Conservation (phyloP, 2,888 invertebrate species). For the Eupithecia subfuscata region DNA sequence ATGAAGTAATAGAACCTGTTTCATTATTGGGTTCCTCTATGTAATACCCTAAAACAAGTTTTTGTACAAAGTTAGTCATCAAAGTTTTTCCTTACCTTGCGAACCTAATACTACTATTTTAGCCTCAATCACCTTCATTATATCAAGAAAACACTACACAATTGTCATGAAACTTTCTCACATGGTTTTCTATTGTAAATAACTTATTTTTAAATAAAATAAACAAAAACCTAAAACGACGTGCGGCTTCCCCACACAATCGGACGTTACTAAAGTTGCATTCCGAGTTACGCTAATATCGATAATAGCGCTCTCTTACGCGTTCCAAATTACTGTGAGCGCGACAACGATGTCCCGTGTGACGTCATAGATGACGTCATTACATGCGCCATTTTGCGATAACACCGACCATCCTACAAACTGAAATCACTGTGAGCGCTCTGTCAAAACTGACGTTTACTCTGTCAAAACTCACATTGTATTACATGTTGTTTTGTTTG, state of each 20-base stretch:
- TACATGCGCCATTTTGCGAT: too few relatives aligned
- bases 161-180: slow-evolving; percentile 41
- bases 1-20: slow-evolving; percentile 5
- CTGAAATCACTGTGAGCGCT: too few relatives aligned
- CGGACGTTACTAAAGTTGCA: slow-evolving; percentile 26
- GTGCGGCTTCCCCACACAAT: background rate
- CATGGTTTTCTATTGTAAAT: slow-evolving; percentile 44
- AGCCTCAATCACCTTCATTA: slow-evolving; percentile 91
- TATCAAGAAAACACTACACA: slow-evolving; percentile 42
- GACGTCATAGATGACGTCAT: too few relatives aligned
- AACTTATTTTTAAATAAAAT: slow-evolving; percentile 32
- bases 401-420: too few relatives aligned
- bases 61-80: slow-evolving; percentile 1
- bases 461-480: too few relatives aligned
- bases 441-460: too few relatives aligned
- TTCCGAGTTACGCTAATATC: too few relatives aligned
- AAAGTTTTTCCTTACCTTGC: slow-evolving; percentile 83
- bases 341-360: too few relatives aligned
- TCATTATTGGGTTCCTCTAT: background rate
- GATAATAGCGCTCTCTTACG: too few relatives aligned
- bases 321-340: too few relatives aligned
- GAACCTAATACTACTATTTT: slow-evolving; percentile 94
- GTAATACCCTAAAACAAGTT: slow-evolving; percentile 37
- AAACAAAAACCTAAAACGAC: slow-evolving; percentile 34
- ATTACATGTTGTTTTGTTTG: too few relatives aligned